Conservation (phyloP, 2,888 invertebrate species). For the Drosophila mettleri region DNA sequence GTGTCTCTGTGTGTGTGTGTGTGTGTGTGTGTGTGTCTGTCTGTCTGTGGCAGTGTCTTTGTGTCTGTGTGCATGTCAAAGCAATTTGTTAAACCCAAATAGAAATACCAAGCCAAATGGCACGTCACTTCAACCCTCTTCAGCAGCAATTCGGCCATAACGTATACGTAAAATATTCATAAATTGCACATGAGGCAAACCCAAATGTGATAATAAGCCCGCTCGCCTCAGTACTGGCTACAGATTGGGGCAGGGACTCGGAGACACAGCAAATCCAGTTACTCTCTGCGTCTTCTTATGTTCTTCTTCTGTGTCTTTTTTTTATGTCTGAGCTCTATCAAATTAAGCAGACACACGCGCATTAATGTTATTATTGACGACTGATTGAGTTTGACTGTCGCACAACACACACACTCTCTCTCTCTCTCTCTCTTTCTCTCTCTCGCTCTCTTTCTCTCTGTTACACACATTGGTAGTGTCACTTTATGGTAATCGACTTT, state of each 20-base stretch:
- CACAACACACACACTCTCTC: conserved; percentile 1
- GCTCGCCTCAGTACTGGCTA: conserved; percentile 21
- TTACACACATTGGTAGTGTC: conserved; percentile 4
- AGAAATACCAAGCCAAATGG: conserved; percentile 32
- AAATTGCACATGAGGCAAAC: conserved; percentile 51
- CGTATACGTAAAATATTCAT: conserved; percentile 67
- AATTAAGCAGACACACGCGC: conserved; percentile 33
- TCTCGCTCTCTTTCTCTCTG: no score
- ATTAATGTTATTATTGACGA: conserved; percentile 75
- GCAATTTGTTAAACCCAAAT: conserved; percentile 56
- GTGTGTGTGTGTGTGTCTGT: not conserved
- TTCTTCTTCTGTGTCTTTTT: conserved; percentile 18
- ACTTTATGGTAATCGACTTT: conserved; percentile 52
- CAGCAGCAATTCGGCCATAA: conserved; percentile 21
- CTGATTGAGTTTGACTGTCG: conserved; percentile 58
- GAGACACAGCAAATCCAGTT: not conserved
- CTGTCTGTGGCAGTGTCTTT: no score
- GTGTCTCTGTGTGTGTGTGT: conserved; percentile 10
- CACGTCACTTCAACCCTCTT: conserved; percentile 16
- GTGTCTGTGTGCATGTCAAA: conserved; percentile 44
- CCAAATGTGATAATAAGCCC: conserved; percentile 60
- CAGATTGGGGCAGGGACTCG: not conserved
- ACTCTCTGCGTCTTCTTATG: conserved; percentile 1
- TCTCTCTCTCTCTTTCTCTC: no score
- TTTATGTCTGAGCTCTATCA: conserved; percentile 20